A percentile compares a stretch with the other conserved stretches of the same genome.
These are phyloP conservation scores for Pseudomyrmex gracilis DNA, from an alignment of 1,140 invertebrate genomes.

Conservation along the genomic window DNA sequence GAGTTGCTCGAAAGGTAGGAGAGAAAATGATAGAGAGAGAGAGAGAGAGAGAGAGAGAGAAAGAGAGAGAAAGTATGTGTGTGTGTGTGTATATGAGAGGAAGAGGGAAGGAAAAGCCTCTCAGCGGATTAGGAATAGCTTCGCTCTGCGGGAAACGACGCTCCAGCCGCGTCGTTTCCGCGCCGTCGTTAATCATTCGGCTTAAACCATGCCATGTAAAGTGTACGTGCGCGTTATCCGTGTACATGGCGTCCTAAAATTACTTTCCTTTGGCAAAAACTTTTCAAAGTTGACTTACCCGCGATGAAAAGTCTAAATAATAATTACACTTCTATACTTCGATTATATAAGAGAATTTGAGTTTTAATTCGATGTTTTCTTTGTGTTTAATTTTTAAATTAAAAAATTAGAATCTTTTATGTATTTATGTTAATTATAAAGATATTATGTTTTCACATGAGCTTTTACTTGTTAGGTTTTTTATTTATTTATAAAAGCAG, in stretches of 20 bases:
- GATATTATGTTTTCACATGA: not conserved
- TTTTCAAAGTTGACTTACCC: not conserved
- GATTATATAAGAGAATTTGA: not conserved
- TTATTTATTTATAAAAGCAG: not conserved
- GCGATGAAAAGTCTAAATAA: conserved; percentile 5
- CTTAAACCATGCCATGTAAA: conserved; percentile 37
- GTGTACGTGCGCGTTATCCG: not conserved
- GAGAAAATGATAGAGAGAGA: not conserved
- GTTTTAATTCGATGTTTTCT: no score
- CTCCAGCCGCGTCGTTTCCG: conserved; percentile 49
- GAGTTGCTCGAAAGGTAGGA: conserved; percentile 35
- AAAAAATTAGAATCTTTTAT: not conserved
- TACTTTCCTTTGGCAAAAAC: conserved; percentile 12
- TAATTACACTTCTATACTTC: not conserved
- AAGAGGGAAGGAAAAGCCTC: not conserved
- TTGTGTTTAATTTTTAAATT: not conserved
- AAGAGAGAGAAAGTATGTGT: not conserved
- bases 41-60: not conserved
- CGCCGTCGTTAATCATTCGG: conserved; percentile 58
- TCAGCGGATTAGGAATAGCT: conserved; percentile 55
- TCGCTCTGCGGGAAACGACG: conserved; percentile 44
- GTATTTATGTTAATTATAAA: conserved; percentile 4
- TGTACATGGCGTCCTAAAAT: conserved; percentile 3
- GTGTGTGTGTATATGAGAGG: not conserved
- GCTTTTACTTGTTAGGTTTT: not conserved